Evolutionary conservation across 2,888 invertebrate genomes (phyloP).

Genomic region (Pyrrhia umbra): DNA sequence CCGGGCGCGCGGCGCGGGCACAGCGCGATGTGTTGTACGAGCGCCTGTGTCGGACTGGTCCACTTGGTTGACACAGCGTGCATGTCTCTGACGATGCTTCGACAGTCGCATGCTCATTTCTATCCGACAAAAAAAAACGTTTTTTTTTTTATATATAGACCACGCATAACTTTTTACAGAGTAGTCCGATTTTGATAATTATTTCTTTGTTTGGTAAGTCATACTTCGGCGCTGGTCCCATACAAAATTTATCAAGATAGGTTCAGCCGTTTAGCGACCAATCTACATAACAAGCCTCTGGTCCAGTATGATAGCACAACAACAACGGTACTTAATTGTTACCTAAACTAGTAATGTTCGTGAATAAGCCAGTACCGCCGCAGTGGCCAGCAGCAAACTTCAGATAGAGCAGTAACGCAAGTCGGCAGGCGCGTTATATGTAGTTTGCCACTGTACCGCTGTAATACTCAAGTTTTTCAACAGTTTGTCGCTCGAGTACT

Average conservation of each 20-base stretch:
- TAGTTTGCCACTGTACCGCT: slow-evolving; percentile 34
- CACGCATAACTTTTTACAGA: too few relatives aligned
- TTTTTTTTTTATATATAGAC: too few relatives aligned
- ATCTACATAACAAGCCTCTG: too few relatives aligned
- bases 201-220: too few relatives aligned
- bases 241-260: too few relatives aligned
- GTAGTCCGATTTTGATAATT: too few relatives aligned
- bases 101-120: too few relatives aligned
- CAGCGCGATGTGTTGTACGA: slow-evolving; percentile 29
- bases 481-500: slow-evolving; percentile 12
- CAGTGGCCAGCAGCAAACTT: slow-evolving; percentile 26
- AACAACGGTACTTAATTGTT: slow-evolving; percentile 3
- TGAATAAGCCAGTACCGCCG: slow-evolving; percentile 11
- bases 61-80: slow-evolving; percentile 24
- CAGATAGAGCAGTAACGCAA: slow-evolving; percentile 27
- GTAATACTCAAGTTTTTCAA: slow-evolving; percentile 20
- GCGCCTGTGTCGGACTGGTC: slow-evolving; percentile 21
- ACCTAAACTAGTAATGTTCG: slow-evolving; percentile 28
- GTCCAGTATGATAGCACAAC: too few relatives aligned
- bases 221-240: too few relatives aligned
- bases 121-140: too few relatives aligned
- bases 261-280: too few relatives aligned
- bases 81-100: too few relatives aligned
- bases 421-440: slow-evolving; percentile 26
- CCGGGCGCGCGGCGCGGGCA: slow-evolving; percentile 18